Evolutionary conservation across 2,888 invertebrate genomes (phyloP).

Genomic region (Lepas anatifera): DNA sequence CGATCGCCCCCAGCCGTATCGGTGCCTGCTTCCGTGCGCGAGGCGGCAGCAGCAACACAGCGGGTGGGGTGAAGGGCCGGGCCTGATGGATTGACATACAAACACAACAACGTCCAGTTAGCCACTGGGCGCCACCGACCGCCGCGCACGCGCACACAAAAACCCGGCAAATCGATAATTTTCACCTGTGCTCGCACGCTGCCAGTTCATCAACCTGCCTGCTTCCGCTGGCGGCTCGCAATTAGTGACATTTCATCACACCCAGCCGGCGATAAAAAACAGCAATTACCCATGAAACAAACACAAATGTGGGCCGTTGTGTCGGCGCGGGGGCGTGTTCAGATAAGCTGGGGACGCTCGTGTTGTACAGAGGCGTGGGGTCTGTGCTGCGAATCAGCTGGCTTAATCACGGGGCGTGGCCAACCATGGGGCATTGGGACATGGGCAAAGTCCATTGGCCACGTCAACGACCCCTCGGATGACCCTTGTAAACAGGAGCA

Average conservation of each 20-base stretch:
- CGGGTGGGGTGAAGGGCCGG: background rate
- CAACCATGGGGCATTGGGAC: too few species aligned
- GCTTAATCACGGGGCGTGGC: too few species aligned
- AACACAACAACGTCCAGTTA: background rate
- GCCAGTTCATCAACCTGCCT: constrained; percentile 7
- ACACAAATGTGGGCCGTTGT: background rate
- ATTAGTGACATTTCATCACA: constrained; percentile 12
- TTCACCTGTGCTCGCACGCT: constrained; percentile 2
- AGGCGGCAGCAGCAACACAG: too few species aligned
- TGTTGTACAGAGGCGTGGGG: too few species aligned
- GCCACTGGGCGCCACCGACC: background rate
- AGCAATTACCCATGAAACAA: constrained; percentile 4
- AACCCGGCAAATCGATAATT: constrained; percentile 4
- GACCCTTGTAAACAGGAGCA: too few species aligned
- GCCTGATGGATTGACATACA: background rate
- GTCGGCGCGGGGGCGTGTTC: too few species aligned
- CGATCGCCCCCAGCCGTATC: too few species aligned
- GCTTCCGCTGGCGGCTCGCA: background rate
- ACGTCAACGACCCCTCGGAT: too few species aligned
- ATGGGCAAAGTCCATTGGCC: too few species aligned
- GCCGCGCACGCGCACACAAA: background rate
- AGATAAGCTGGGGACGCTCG: too few species aligned
- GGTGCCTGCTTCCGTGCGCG: too few species aligned
- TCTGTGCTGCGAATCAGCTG: too few species aligned
- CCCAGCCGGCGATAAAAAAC: background rate